Conservation (phyloP, 2,113 vertebrate genomes). For the Anthoscopus minutus region DNA sequence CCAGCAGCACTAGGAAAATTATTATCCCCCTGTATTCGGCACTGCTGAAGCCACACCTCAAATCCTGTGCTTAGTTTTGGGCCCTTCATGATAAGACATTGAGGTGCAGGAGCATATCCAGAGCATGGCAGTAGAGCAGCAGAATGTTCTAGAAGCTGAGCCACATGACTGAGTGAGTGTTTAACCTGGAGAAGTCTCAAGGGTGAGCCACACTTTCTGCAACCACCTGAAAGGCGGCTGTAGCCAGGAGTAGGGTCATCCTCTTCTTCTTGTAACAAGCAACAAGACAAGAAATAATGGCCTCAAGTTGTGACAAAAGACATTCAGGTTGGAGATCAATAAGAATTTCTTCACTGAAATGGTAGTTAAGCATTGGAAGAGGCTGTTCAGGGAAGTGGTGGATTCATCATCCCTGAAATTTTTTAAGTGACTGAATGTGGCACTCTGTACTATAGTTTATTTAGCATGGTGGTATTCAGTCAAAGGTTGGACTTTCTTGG, state of each 20-base stretch:
- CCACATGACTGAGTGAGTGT: no score
- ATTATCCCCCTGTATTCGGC: fast-evolving
- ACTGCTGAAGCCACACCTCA: not conserved
- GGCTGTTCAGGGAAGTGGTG: not conserved
- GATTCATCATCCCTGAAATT: not conserved
- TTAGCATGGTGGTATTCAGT: not conserved
- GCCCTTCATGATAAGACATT: not conserved
- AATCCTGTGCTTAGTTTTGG: not conserved
- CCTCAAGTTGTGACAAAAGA: not conserved
- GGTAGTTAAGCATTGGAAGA: not conserved
- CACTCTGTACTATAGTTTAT: not conserved
- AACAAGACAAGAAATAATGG: not conserved
- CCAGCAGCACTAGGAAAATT: not conserved
- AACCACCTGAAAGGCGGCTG: not conserved
- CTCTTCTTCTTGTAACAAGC: not conserved
- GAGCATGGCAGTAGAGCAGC: not conserved
- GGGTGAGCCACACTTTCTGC: no score
- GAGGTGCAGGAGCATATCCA: fast-evolving
- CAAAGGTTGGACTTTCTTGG: not conserved
- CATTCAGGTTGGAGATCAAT: not conserved
- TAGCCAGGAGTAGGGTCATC: not conserved
- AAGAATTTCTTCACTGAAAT: not conserved
- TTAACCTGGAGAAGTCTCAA: not conserved
- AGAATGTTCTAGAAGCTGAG: not conserved
- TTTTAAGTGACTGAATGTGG: not conserved